These are phyloP conservation scores for Ophion costatus DNA, from an alignment of 2,888 invertebrate genomes.

Conservation along the genomic window DNA sequence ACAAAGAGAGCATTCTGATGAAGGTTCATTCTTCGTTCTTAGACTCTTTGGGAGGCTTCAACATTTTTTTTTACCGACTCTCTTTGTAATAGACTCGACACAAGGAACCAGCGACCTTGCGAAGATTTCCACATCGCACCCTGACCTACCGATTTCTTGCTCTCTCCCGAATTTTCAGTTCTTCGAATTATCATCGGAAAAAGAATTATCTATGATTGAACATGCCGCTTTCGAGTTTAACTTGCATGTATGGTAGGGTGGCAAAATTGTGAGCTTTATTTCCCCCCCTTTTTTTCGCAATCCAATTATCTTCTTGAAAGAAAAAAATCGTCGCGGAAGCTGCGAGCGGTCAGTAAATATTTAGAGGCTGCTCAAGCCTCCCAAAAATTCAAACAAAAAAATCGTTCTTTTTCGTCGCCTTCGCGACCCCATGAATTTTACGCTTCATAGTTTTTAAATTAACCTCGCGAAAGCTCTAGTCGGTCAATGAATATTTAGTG, in stretches of 20 bases:
- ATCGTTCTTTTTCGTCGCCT: no score
- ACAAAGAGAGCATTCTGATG: slow-evolving; percentile 53
- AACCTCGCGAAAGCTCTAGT: no score
- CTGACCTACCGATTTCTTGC: slow-evolving; percentile 55
- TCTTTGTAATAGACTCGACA: slow-evolving; percentile 50
- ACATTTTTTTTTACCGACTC: slow-evolving; percentile 36
- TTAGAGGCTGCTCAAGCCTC: no score
- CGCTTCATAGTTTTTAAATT: no score
- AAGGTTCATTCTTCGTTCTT: slow-evolving; percentile 52
- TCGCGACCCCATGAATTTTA: no score
- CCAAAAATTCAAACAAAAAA: no score
- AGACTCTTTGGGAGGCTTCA: slow-evolving; percentile 33
- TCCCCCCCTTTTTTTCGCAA: no score
- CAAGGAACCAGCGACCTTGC: slow-evolving; percentile 23
- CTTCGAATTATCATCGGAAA: background rate
- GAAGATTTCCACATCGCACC: slow-evolving; percentile 35
- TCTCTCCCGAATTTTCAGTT: slow-evolving; percentile 33
- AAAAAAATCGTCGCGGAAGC: no score
- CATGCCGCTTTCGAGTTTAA: background rate
- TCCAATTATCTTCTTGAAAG: no score
- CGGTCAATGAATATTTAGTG: no score
- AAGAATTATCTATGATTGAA: background rate
- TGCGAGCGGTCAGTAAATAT: no score
- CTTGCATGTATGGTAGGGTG: background rate
- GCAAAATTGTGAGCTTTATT: no score